Evolutionary conservation across 2,113 vertebrate species (phyloP).

Genomic region (Hippocampus barbouri): DNA sequence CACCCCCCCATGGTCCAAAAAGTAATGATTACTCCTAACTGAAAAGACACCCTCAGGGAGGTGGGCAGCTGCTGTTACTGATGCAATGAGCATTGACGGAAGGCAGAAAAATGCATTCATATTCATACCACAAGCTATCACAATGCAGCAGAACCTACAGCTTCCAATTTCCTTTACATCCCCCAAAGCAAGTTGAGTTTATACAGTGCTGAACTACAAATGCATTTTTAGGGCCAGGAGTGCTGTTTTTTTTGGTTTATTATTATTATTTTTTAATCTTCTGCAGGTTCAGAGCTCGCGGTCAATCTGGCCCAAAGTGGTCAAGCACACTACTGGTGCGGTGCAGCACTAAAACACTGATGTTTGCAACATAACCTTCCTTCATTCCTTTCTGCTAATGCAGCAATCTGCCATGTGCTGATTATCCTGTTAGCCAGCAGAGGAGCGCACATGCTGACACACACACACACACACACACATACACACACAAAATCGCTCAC

Average conservation of each 20-base stretch:
- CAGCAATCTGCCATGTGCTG: conserved; percentile 66
- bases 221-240: conserved; percentile 28
- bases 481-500: conserved; percentile 10
- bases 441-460: conserved; percentile 2
- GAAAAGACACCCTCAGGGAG: conserved; percentile 1
- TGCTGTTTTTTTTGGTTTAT: conserved; percentile 8
- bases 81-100: conserved; percentile 17
- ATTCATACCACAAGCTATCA: not conserved
- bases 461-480: conserved; percentile 2
- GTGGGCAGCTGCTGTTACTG: conserved; percentile 16
- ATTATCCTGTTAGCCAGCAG: conserved; percentile 63
- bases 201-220: conserved; percentile 4
- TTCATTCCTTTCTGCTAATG: conserved; percentile 60
- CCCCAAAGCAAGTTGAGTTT: conserved; percentile 10
- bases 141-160: not conserved
- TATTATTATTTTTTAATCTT: conserved; percentile 29
- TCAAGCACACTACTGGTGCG: conserved; percentile 42
- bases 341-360: conserved; percentile 65
- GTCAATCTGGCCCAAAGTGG: conserved; percentile 26
- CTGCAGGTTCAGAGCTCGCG: conserved; percentile 37
- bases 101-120: conserved; percentile 17
- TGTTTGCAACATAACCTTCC: conserved; percentile 65
- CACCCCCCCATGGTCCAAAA: conserved; percentile 5
- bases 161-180: conserved; percentile 7
- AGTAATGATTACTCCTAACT: conserved; percentile 13